phyloP scores from a whole-genome alignment of 2,888 invertebrate genomes.

The Galerucella nymphaeae region DNA sequence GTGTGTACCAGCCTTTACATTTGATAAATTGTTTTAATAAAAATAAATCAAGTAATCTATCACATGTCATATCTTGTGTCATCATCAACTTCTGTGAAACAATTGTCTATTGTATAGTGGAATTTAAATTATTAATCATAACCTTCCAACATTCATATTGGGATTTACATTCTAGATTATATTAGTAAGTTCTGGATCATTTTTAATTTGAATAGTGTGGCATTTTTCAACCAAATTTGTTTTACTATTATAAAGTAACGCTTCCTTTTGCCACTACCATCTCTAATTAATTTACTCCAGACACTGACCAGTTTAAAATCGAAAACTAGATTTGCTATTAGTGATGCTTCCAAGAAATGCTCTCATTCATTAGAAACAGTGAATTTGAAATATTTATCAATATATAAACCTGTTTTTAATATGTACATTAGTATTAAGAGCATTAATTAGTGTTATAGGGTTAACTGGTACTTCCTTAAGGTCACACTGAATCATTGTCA shows the following conservation, averaged over 20 bases:
- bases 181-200: no score
- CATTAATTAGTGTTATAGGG: slow-evolving; percentile 17
- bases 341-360: slow-evolving; percentile 20
- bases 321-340: slow-evolving; percentile 21
- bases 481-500: slow-evolving; percentile 21
- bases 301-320: slow-evolving; percentile 9
- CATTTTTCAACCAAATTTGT: no score
- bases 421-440: background rate
- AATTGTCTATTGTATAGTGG: no score
- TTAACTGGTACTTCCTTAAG: slow-evolving; percentile 22
- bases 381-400: slow-evolving; percentile 18
- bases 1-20: no score
- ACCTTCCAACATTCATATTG: no score
- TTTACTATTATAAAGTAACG: background rate
- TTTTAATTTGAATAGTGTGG: no score
- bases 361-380: slow-evolving; percentile 24
- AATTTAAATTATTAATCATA: no score
- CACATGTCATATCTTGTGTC: no score
- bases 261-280: background rate
- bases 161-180: no score
- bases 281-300: background rate
- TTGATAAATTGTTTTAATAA: no score
- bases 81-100: no score
- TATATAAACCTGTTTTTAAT: slow-evolving; percentile 19
- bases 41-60: no score